A percentile compares a stretch with the other conserved stretches of the same genome.
These are phyloP conservation scores for Helicoverpa zea DNA, from an alignment of 1,140 invertebrate species.

Conservation along the genomic window DNA sequence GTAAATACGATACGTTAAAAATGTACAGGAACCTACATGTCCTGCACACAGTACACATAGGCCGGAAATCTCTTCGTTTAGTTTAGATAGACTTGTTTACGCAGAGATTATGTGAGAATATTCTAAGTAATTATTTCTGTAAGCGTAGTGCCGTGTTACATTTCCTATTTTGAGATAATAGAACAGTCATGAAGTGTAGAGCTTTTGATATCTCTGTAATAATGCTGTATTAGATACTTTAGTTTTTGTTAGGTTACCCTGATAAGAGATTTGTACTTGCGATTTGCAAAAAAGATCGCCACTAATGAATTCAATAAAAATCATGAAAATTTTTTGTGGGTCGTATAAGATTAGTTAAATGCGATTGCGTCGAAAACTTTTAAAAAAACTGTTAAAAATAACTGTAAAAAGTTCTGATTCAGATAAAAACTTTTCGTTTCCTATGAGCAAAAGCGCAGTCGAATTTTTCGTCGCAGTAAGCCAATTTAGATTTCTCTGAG, in stretches of 20 bases:
- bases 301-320: too few relatives aligned
- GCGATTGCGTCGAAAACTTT: too few relatives aligned
- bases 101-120: slow-evolving; percentile 11
- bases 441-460: neutral
- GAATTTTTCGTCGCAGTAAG: slow-evolving; percentile 18
- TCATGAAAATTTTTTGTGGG: too few relatives aligned
- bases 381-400: neutral
- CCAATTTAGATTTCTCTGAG: slow-evolving; percentile 13
- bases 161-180: neutral
- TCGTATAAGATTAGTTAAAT: too few relatives aligned
- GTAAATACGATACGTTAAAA: slow-evolving; percentile 54
- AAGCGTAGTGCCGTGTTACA: neutral
- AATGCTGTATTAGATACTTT: too few relatives aligned
- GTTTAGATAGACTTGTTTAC: slow-evolving; percentile 31
- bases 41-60: neutral
- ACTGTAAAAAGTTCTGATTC: neutral
- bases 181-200: too few relatives aligned
- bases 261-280: too few relatives aligned
- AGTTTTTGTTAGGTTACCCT: too few relatives aligned
- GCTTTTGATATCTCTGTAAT: too few relatives aligned
- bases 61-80: slow-evolving; percentile 34
- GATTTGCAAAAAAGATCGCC: too few relatives aligned
- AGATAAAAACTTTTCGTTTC: neutral
- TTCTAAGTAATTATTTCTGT: slow-evolving; percentile 2
- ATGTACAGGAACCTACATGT: slow-evolving; percentile 36